phyloP scores from a whole-genome alignment of 2,113 vertebrate species.

The Crotalus helleri region DNA sequence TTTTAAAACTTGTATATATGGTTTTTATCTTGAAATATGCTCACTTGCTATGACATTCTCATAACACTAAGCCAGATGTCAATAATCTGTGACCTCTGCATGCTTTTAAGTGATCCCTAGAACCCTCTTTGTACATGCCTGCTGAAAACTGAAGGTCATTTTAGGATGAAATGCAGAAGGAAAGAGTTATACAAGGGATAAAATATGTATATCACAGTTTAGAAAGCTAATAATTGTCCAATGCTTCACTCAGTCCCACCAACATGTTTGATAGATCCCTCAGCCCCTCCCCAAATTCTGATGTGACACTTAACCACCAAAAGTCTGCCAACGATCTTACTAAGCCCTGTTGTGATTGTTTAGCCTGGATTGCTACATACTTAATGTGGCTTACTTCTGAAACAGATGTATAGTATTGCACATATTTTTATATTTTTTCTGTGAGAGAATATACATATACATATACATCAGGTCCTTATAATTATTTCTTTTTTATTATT shows the following conservation, averaged over 20 bases:
- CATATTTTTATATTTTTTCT: background rate
- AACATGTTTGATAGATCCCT: background rate
- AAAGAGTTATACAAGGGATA: background rate
- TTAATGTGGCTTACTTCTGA: background rate
- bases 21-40: background rate
- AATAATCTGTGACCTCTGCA: background rate
- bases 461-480: background rate
- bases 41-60: background rate
- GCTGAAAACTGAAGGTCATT: background rate
- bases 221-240: background rate
- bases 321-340: background rate
- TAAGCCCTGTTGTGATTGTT: background rate
- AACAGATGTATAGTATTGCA: background rate
- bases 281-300: background rate
- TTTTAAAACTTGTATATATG: background rate
- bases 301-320: background rate
- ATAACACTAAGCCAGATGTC: background rate
- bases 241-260: background rate
- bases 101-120: background rate
- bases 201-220: background rate
- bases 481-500: background rate
- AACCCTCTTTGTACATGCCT: background rate
- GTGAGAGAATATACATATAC: background rate
- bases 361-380: background rate
- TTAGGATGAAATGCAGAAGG: background rate